Percentiles rank a stretch among this genome's conserved stretches.
Evolutionary conservation across 2,113 vertebrate species (phyloP).

Genomic region (Scalopus aquaticus): DNA sequence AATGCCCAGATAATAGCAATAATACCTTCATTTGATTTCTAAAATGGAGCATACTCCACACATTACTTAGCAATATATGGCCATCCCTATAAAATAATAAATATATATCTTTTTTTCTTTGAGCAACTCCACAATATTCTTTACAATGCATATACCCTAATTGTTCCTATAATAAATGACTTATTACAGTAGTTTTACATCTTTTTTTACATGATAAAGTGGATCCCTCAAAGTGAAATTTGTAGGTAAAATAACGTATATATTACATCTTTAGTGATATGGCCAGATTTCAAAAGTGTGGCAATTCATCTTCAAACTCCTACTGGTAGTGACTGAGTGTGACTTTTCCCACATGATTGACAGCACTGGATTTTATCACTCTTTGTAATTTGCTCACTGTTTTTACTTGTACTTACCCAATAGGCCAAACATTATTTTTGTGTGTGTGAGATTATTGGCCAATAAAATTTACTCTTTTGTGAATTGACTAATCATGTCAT

Average conservation of each 20-base stretch:
- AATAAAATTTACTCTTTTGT: not conserved
- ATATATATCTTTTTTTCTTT: constrained; percentile 37
- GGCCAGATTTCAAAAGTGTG: not conserved
- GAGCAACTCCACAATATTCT: not conserved
- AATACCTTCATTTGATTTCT: too few species aligned
- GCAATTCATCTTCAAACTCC: not conserved
- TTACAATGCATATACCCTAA: not conserved
- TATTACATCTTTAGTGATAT: not conserved
- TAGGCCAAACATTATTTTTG: not conserved
- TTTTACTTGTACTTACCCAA: not conserved
- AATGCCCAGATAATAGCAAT: too few species aligned
- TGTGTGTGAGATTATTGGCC: not conserved
- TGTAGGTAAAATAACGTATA: not conserved
- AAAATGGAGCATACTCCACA: too few species aligned
- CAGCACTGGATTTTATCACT: not conserved
- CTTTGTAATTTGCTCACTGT: not conserved
- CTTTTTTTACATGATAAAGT: not conserved
- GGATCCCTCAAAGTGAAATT: not conserved
- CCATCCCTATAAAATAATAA: not conserved
- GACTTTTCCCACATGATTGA: not conserved
- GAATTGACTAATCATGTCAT: not conserved
- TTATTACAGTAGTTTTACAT: not conserved
- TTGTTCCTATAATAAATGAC: not conserved
- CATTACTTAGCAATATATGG: not conserved
- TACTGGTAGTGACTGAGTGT: not conserved